Percentiles rank a stretch among this genome's conserved stretches.
phyloP scores from a whole-genome alignment of 2,797 vertebrate species.

The Netta rufina region DNA sequence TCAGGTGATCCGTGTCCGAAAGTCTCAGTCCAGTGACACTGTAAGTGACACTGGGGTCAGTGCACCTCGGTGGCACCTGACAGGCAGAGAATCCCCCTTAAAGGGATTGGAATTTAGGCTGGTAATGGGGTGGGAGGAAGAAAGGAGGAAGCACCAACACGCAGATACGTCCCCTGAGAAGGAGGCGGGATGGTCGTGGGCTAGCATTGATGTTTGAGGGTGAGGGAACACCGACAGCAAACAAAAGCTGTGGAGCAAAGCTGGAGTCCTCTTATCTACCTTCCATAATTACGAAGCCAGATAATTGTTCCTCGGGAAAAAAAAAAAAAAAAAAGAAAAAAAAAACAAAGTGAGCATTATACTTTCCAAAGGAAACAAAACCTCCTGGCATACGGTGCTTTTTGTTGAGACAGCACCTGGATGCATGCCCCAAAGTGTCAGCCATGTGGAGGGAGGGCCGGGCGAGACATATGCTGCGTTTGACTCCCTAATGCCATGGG shows the following conservation, averaged over 20 bases:
- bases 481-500: constrained; percentile 54
- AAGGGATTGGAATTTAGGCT: neutral
- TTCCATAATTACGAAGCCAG: neutral
- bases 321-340: neutral
- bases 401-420: constrained; percentile 64
- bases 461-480: constrained; percentile 57
- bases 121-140: neutral
- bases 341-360: neutral
- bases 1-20: neutral
- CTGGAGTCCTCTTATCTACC: neutral
- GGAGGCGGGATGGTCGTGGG: neutral
- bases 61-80: neutral
- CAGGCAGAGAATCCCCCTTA: neutral
- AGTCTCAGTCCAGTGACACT: neutral
- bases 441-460: constrained; percentile 24
- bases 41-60: neutral
- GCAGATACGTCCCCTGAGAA: neutral
- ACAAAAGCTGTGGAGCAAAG: neutral
- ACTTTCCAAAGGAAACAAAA: constrained; percentile 70
- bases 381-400: constrained; percentile 44
- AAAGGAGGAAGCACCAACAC: neutral
- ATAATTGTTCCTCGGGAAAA: neutral
- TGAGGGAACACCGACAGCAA: neutral
- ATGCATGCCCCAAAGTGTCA: constrained; percentile 45
- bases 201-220: neutral